A percentile compares a stretch with the other conserved stretches of the same genome.
Conservation (phyloP, 1,140 invertebrate genomes). For the Drosophila kepulauana region DNA sequence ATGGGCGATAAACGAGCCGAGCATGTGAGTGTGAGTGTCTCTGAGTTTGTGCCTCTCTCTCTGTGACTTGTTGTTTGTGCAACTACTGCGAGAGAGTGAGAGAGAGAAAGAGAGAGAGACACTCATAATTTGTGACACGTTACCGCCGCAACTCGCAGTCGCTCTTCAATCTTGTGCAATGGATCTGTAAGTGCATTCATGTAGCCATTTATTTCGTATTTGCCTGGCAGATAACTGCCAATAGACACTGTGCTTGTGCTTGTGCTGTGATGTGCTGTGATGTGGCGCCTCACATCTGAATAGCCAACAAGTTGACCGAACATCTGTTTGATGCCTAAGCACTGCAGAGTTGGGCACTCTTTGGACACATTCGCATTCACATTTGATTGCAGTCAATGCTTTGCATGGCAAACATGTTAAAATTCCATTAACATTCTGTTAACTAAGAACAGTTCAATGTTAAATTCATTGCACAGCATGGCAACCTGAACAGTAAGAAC, state of each 20-base stretch:
- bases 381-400: neutral
- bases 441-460: neutral
- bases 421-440: conserved; percentile 23
- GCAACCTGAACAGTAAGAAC: too few relatives aligned
- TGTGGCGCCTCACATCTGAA: conserved; percentile 31
- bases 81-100: conserved; percentile 8
- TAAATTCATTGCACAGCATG: conserved; percentile 4
- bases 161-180: conserved; percentile 72
- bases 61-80: neutral
- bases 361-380: neutral
- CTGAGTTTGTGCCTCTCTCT: conserved; percentile 41
- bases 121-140: neutral
- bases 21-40: conserved; percentile 31
- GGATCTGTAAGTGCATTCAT: conserved; percentile 71
- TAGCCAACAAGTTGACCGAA: neutral
- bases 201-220: conserved; percentile 69
- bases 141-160: conserved; percentile 4
- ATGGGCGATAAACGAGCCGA: conserved; percentile 76
- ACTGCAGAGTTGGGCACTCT: neutral
- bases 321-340: conserved; percentile 7
- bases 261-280: neutral
- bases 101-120: neutral
- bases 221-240: conserved; percentile 66
- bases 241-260: conserved; percentile 2
- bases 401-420: neutral